Base-by-base conservation (phyloP, 1,140 invertebrate genomes). In the Brachionus sp. region DNA sequence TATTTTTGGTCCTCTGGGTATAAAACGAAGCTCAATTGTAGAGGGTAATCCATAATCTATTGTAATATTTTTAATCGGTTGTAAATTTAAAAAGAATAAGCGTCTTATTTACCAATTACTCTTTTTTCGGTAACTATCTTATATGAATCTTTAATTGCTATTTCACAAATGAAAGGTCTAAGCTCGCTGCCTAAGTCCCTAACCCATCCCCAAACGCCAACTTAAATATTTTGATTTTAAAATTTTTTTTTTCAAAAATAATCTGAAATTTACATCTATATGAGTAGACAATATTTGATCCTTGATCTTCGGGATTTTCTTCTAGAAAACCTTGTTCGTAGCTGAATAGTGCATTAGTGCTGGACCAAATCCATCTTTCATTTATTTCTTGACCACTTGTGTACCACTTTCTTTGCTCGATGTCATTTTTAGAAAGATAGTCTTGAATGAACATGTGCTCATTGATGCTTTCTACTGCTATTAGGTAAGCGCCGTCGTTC, bases 1-100 rank as follows among this genome's bases (percentile, higher is more conserved):
- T 86, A 97, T 96, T 87, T 92, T 93, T 12, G 95, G 95, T 0
- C 95, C 95, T 85, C 92, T 90, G 0, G 94, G 94, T 84, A 97
- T 92, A 86, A 92, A 92, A 83, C 92, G 91, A 6, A 93, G 92
- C 88, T 97, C 93, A 86, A 90, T 78, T 23, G 68, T 83, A 37
- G 66, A 84, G 12, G 70, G 70, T 35, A 84, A 25, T 53, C 73
- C 84, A 77, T 62, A 70, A 33, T 75, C 84, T 62, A 84, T 5
- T 29, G n/a, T 10, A 1, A n/a, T 2, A 1, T n/a, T 2, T 46
- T 12, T 33, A 12, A 23, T 25, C 12, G 16, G 3, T 46, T n/a
- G 0, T 16, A 78, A 37, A 25, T 42, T 84, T 0, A 42, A 50
- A 9, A 5, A 84, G 10, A 37, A 12, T 19, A 64, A 82, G 57